Evolutionary conservation across 2,888 invertebrate genomes (phyloP).

Genomic region (Xylocampa areola): DNA sequence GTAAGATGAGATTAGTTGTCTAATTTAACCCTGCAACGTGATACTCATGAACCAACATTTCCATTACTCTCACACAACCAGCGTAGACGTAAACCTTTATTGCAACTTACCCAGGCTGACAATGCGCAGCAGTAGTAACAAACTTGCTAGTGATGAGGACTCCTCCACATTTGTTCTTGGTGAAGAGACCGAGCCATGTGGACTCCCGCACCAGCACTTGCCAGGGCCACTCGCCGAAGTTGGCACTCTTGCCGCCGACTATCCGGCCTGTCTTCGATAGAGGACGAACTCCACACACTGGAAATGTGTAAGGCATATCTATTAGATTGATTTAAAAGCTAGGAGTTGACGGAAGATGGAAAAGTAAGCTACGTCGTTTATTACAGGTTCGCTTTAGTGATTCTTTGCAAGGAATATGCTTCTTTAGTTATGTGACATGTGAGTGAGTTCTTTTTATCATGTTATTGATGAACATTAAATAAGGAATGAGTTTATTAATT

Average conservation of each 20-base stretch:
- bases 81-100: too few relatives aligned
- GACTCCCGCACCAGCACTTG: conserved; percentile 97
- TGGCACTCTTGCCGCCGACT: conserved; percentile 96
- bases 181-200: conserved; percentile 97
- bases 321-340: neutral
- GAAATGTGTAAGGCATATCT: conserved; percentile 48
- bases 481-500: too few relatives aligned
- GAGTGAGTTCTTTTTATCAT: too few relatives aligned
- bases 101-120: conserved; percentile 95
- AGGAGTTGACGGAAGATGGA: neutral
- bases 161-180: conserved; percentile 98
- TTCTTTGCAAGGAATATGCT: too few relatives aligned
- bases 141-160: conserved; percentile 96
- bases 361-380: too few relatives aligned
- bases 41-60: too few relatives aligned
- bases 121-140: conserved; percentile 98
- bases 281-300: conserved; percentile 97
- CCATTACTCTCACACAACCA: too few relatives aligned
- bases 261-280: conserved; percentile 94
- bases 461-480: too few relatives aligned
- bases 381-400: too few relatives aligned
- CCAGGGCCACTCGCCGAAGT: conserved; percentile 97
- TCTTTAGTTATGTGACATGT: too few relatives aligned
- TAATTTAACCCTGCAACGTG: too few relatives aligned
- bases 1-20: too few relatives aligned